These are phyloP conservation scores for Eretmochelys imbricata DNA, from an alignment of 2,113 vertebrate genomes.

Conservation along the genomic window DNA sequence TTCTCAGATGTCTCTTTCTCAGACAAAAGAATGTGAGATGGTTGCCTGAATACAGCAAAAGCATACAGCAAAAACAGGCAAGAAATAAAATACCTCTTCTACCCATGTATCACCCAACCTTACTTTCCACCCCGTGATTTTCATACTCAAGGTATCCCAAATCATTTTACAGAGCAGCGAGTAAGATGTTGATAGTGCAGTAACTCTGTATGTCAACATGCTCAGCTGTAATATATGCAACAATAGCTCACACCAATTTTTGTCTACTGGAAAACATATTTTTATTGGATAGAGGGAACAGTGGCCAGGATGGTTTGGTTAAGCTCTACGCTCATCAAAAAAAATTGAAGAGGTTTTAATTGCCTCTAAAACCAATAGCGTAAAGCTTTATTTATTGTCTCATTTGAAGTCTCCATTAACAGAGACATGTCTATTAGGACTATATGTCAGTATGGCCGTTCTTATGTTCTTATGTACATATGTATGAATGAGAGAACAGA, in stretches of 20 bases:
- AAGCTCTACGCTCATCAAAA: too few relatives aligned
- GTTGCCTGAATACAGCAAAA: background rate
- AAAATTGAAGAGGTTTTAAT: background rate
- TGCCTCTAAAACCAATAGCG: background rate
- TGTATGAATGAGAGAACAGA: background rate
- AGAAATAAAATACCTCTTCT: background rate
- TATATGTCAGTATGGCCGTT: background rate
- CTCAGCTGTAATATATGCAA: background rate
- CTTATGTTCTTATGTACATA: background rate
- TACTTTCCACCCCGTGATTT: background rate
- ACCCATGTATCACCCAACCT: background rate
- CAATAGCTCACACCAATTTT: background rate
- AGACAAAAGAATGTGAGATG: background rate
- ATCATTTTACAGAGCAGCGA: background rate
- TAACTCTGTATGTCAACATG: background rate
- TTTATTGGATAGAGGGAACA: background rate
- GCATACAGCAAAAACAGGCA: accelerated
- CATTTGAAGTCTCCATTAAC: background rate
- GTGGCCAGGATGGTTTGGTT: background rate
- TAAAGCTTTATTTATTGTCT: background rate
- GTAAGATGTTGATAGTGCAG: accelerated
- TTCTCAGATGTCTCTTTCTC: background rate
- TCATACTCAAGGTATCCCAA: background rate
- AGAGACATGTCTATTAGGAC: background rate
- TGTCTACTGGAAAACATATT: background rate